These are phyloP conservation scores for Luscinia megarhynchos DNA, from an alignment of 2,797 vertebrate genomes.

Conservation along the genomic window DNA sequence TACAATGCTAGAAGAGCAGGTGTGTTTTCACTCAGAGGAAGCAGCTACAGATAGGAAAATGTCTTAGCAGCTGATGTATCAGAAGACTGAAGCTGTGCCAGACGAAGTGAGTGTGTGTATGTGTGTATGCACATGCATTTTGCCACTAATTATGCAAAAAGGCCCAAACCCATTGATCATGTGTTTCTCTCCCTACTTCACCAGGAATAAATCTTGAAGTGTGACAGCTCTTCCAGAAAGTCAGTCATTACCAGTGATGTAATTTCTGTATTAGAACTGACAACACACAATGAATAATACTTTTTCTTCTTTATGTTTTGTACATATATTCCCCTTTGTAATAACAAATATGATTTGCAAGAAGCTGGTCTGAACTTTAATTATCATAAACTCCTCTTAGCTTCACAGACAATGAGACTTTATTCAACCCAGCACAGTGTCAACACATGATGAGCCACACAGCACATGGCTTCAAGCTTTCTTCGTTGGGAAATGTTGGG, in stretches of 20 bases:
- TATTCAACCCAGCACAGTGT: background rate
- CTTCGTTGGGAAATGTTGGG: background rate
- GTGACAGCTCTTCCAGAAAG: conserved; percentile 56
- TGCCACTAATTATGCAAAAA: conserved; percentile 78
- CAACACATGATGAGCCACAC: background rate
- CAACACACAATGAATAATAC: background rate
- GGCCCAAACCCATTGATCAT: conserved; percentile 73
- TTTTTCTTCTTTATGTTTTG: background rate
- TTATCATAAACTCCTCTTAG: background rate
- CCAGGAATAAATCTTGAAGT: conserved; percentile 50
- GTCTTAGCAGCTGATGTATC: conserved; percentile 82
- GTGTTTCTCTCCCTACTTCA: conserved; percentile 67
- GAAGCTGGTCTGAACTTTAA: background rate
- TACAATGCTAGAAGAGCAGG: conserved; percentile 80
- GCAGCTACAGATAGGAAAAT: conserved; percentile 80
- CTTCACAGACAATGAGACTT: background rate
- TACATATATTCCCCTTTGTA: background rate
- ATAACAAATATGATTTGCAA: background rate
- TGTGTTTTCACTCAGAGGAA: conserved; percentile 81
- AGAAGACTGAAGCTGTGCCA: conserved; percentile 81
- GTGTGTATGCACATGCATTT: background rate
- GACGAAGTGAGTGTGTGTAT: conserved; percentile 52
- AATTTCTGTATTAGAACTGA: conserved; percentile 38
- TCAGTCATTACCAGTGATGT: conserved; percentile 10
- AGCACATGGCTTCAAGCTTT: background rate